A percentile compares a stretch with the other conserved stretches of the same genome.
Conservation (phyloP, 2,113 vertebrate species). For the Sinocyclocheilus rhinocerous region DNA sequence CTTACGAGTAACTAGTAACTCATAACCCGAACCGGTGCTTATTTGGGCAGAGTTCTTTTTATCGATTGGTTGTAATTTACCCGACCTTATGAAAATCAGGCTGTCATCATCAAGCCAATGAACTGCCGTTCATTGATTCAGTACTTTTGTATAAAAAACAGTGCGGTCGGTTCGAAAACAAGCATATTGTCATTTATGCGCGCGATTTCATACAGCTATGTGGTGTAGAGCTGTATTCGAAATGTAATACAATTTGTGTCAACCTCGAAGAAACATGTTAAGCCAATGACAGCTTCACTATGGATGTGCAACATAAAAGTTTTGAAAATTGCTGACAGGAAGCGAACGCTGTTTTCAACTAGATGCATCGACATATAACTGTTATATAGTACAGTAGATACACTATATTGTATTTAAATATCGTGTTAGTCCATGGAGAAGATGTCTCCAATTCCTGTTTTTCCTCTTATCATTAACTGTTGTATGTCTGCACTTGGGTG, state of each 20-base stretch:
- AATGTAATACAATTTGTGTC: not conserved
- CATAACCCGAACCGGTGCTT: not conserved
- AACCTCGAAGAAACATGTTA: no score
- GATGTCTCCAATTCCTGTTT: slow-evolving; percentile 78
- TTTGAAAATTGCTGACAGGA: not conserved
- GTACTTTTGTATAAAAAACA: not conserved
- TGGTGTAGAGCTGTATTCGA: not conserved
- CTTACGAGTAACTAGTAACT: not conserved
- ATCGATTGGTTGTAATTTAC: not conserved
- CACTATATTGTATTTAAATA: not conserved
- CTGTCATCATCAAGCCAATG: slow-evolving; percentile 20
- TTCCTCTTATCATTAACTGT: slow-evolving; percentile 86
- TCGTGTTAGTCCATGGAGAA: slow-evolving; percentile 40
- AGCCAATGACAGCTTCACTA: no score
- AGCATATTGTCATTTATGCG: not conserved
- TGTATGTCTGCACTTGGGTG: slow-evolving; percentile 85
- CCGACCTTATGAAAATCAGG: not conserved
- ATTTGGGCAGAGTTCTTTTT: not conserved
- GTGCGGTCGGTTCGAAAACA: not conserved
- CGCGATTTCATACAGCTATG: not conserved
- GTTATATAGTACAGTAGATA: not conserved
- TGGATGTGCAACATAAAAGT: not conserved
- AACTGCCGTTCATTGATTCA: slow-evolving; percentile 37
- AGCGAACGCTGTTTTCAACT: not conserved
- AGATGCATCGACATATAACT: not conserved